Conservation (phyloP, 1,140 invertebrate genomes). For the Marisa cornuarietis region DNA sequence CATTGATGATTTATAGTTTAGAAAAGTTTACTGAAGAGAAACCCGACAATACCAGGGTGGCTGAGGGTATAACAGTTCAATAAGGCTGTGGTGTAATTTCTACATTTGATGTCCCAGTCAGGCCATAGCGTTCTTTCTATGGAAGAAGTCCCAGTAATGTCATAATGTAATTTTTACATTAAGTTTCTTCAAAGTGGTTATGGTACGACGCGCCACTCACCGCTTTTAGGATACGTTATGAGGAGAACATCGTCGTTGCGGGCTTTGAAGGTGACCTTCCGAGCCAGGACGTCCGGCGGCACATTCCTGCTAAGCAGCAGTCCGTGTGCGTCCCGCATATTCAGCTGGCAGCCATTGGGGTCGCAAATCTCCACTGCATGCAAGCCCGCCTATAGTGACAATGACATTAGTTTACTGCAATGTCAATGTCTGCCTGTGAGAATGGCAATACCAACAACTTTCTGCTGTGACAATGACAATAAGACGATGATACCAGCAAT, state of each 20-base stretch:
- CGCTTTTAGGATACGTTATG: constrained; percentile 15
- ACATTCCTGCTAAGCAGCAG: constrained; percentile 4
- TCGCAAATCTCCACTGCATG: neutral
- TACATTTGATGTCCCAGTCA: too few relatives aligned
- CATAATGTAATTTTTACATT: too few relatives aligned
- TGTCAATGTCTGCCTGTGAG: neutral
- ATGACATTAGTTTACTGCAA: neutral
- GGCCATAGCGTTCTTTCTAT: too few relatives aligned
- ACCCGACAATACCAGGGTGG: too few relatives aligned
- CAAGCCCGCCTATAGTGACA: neutral
- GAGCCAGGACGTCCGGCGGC: neutral
- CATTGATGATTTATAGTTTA: neutral
- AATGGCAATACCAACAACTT: neutral
- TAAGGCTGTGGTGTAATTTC: too few relatives aligned
- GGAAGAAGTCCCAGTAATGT: too few relatives aligned
- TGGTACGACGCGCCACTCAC: neutral
- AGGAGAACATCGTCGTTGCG: constrained; percentile 14
- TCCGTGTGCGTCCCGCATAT: constrained; percentile 6
- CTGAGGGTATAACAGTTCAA: too few relatives aligned
- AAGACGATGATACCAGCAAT: neutral
- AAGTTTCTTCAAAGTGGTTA: too few relatives aligned
- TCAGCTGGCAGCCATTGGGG: neutral
- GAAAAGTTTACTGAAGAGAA: neutral
- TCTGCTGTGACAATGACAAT: neutral
- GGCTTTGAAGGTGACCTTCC: neutral